Base-by-base conservation (phyloP, 2,888 invertebrate species). In the Ormyrus rosae region DNA sequence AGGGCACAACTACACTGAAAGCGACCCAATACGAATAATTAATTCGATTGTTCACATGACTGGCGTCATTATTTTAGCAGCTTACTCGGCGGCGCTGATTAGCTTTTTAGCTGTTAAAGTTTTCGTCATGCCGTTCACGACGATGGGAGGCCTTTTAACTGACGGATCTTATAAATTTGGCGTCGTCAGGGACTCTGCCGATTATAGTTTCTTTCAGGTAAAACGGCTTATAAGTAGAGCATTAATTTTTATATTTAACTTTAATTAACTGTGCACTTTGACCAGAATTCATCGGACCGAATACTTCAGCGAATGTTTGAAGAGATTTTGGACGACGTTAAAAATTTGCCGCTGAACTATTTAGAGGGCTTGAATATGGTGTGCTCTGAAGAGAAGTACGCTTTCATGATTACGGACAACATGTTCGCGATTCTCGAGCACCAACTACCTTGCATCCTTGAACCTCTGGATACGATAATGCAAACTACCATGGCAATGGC, bases 11-110 rank as follows among this genome's bases (percentile, higher is more conserved):
- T 79, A 72, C 5, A 86, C 87, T 0, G 3, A 56, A 8, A 19
- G 86, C 67, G 88, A 90, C 81, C 85, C 90, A 0, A 84, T 90
- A 10, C 82, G 89, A 72, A 82, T 90, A 11, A 86, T 89, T 51
- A 88, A 90, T 19, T 78, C 90, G 6, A 86, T 87, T n/a, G 83
- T 90, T 48, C 88, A 90, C 58, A 74, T 89, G 50, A 87, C 88
- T 0, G 88, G 87, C 0, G 89, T 90, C 1, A 84, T 91, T 6
- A 85, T 91, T 48, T 19, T 90, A 4, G 87, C 90, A 0, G 90
- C 90, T 0, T 90, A 91, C 81, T 91, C 90, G 4, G 90, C 90
- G 0, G 89, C 90, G 7, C 77, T 91, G 0, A 89, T 91, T 34
- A 91, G 90, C 68, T 89, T 88, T 6, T 82, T 91, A 55, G 88